phyloP scores from a whole-genome alignment of 2,113 vertebrate species.

The Muntiacus reevesi region DNA sequence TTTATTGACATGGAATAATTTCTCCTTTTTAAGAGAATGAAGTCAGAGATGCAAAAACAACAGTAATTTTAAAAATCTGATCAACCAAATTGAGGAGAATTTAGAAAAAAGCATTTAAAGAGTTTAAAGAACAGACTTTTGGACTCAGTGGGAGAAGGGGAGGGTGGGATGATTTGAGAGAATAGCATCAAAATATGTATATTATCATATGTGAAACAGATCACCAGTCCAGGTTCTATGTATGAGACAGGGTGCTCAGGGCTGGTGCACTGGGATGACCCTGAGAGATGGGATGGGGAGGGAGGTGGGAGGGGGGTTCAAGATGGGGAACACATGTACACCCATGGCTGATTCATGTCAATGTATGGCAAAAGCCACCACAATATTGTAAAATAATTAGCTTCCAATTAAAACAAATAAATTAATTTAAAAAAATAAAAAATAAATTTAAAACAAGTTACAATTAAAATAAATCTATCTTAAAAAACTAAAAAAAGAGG shows the following conservation, averaged over 20 bases:
- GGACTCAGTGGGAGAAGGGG: neutral
- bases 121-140: neutral
- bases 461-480: neutral
- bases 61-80: neutral
- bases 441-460: neutral
- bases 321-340: neutral
- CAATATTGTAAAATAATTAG: neutral
- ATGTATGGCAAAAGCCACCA: neutral
- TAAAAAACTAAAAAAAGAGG: neutral
- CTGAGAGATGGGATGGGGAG: neutral
- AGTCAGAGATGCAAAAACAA: neutral
- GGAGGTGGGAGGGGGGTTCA: neutral
- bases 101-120: neutral
- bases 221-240: neutral
- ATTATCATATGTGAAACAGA: neutral
- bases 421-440: neutral
- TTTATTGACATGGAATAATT: neutral
- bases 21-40: conserved; percentile 10
- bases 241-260: neutral
- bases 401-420: neutral
- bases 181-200: neutral
- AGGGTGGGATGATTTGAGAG: neutral
- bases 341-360: neutral
- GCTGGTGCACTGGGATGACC: neutral
- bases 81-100: neutral